These are phyloP conservation scores for Sigmodon hispidus DNA, from an alignment of 2,113 vertebrate genomes.

Conservation along the genomic window DNA sequence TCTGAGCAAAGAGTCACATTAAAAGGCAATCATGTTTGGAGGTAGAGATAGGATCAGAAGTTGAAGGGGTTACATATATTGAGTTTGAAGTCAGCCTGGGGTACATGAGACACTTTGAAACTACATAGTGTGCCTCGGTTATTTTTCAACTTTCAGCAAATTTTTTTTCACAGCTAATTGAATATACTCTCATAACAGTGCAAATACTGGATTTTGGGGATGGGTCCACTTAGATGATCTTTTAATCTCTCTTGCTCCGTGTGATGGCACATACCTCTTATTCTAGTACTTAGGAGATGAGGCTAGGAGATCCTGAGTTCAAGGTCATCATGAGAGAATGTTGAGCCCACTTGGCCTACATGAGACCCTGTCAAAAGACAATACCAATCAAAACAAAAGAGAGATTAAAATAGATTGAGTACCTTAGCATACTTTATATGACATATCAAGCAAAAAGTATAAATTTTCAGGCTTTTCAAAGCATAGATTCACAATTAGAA, in stretches of 20 bases:
- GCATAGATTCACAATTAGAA: background rate
- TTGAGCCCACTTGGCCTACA: background rate
- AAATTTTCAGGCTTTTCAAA: background rate
- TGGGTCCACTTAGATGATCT: background rate
- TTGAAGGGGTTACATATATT: background rate
- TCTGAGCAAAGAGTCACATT: background rate
- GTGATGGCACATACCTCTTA: background rate
- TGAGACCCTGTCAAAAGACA: background rate
- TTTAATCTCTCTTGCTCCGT: background rate
- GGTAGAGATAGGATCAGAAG: background rate
- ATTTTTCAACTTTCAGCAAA: slow-evolving; percentile 8
- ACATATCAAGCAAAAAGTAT: slow-evolving; percentile 1
- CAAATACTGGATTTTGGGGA: background rate
- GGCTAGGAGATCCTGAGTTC: background rate
- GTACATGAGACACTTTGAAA: background rate
- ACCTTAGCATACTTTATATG: background rate
- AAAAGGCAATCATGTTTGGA: background rate
- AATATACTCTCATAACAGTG: background rate
- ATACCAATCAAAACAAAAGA: background rate
- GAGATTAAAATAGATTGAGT: background rate
- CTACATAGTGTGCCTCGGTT: background rate
- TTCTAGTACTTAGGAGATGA: background rate
- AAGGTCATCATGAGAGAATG: background rate
- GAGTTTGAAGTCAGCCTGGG: background rate
- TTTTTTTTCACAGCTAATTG: background rate